These are phyloP conservation scores for Lamprotornis superbus DNA, from an alignment of 2,113 vertebrate genomes.

Conservation along the genomic window DNA sequence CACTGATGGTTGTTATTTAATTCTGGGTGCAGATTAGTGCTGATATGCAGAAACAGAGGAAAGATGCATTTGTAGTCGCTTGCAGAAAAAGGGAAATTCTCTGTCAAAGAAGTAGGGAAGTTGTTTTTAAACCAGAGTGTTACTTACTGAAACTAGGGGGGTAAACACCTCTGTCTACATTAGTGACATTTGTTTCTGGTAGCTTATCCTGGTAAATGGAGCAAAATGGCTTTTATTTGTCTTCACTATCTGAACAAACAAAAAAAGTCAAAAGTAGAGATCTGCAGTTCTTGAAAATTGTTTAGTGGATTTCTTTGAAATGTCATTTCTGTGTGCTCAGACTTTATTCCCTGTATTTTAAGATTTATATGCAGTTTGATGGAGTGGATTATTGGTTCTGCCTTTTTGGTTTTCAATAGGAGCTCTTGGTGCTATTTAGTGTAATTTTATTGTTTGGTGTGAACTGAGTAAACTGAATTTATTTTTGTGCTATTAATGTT, in stretches of 20 bases:
- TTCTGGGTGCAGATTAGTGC: background rate
- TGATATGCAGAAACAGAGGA: background rate
- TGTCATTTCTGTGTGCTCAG: background rate
- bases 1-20: background rate
- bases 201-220: background rate
- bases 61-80: background rate
- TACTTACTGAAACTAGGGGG: background rate
- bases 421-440: background rate
- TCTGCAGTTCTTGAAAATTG: background rate
- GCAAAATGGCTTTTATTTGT: background rate
- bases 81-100: background rate
- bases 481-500: background rate
- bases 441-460: background rate
- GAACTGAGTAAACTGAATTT: background rate
- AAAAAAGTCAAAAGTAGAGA: background rate
- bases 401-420: background rate
- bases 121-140: background rate
- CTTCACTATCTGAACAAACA: background rate
- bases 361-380: background rate
- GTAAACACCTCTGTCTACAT: rapidly evolving
- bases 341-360: background rate
- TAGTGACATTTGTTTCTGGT: background rate
- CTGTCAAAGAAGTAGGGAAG: background rate
- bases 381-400: background rate
- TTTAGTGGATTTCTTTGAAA: background rate